Percentiles rank a stretch among this genome's conserved stretches.
Conservation (phyloP, 2,888 invertebrate genomes). For the Eupelmus urozonus region DNA sequence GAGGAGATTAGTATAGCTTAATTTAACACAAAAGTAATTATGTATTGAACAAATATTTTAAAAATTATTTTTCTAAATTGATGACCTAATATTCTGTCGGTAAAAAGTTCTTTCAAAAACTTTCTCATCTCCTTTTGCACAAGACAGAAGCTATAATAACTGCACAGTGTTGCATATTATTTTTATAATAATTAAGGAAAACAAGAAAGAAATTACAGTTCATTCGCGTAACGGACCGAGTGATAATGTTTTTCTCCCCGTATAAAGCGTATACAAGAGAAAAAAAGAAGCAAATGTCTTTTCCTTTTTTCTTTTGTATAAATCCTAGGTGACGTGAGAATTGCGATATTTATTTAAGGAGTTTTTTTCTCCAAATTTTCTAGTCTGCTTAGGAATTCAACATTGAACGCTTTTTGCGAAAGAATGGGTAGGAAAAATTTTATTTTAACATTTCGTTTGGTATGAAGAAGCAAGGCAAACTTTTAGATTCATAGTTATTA, state of each 20-base stretch:
- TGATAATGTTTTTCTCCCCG: neutral
- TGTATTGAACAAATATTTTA: too few species aligned
- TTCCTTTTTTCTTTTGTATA: neutral
- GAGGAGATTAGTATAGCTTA: too few species aligned
- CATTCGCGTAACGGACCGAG: constrained; percentile 3
- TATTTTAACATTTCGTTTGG: constrained; percentile 1
- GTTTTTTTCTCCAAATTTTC: constrained; percentile 28
- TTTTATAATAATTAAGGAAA: constrained; percentile 4
- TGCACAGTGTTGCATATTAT: neutral
- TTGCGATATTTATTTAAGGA: neutral
- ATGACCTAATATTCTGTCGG: too few species aligned
- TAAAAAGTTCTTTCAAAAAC: constrained; percentile 1
- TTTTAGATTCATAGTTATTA: neutral
- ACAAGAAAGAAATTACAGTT: neutral
- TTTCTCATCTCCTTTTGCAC: neutral
- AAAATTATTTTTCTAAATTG: too few species aligned
- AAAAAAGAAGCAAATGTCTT: constrained; percentile 3
- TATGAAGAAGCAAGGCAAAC: neutral
- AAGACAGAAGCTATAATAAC: neutral
- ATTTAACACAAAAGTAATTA: too few species aligned
- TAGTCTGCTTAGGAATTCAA: constrained; percentile 26
- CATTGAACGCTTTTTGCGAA: neutral
- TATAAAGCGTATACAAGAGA: neutral
- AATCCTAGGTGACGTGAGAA: neutral
- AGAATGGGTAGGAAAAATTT: neutral